Base-by-base conservation (phyloP, 2,888 invertebrate genomes). In the Erannis defoliaria region DNA sequence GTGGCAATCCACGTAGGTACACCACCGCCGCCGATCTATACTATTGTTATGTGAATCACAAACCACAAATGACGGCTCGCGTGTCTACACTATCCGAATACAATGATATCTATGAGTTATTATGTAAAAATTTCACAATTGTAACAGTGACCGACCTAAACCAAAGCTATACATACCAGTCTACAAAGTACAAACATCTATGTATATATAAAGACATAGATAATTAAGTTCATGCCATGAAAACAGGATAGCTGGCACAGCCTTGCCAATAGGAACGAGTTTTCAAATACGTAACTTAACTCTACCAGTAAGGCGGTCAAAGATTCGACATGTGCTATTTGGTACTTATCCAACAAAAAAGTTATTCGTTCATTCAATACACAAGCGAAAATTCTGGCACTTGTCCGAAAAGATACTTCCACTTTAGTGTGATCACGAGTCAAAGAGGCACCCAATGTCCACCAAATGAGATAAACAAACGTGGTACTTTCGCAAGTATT, bases 1-100 rank as follows among this genome's bases (percentile, higher is more conserved):
- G 82, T 74, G 68, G 81, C 76, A 81, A 83, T 68, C 64, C 81
- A 81, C 81, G 82, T 82, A 81, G 81, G 82, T 82, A 83, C 73
- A 59, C 73, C 62, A 53, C 55, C 63, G 67, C 67, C 55, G 57
- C 63, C 70, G 74, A 71, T 69, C 65, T 67, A 70, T 66, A 65
- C 78, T 74, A 75, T 72, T 75, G 72, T 69, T 67, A 72, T 64
- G 67, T 78, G 78, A 77, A 78, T 80, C 77, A 77, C 66, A 70
- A 38, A 67, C 67, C 54, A 46, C 66, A 56, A 68, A 61, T 68
- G 67, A 62, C 49, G 29, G 66, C 49, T 57, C 51, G 40, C 58
- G 40, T 62, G 62, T 64, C 59, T 70, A 66, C 67, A 62, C 63
- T 21, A 45, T 48, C 37, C 42, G 42, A 46, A 58, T 33, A 38